Evolutionary conservation across 2,888 invertebrate species (phyloP), one percentile per base, ranked within the genome.

Genomic region (Drosophila quinaria): DNA sequence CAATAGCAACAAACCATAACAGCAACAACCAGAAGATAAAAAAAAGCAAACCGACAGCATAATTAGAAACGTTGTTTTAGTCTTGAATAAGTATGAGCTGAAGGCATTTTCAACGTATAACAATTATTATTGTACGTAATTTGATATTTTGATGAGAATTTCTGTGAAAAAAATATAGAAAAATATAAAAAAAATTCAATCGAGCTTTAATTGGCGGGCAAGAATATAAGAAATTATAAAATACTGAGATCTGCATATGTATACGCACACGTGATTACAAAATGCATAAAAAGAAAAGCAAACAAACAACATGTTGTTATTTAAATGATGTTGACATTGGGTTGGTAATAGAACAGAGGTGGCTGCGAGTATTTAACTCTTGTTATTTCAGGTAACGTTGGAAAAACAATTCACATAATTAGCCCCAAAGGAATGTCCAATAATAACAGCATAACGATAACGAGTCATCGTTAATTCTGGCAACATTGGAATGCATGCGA

Each of bases 61-160:
- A 74, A 72, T 77, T 81, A 74, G 59, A 74, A 85, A 78, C 68
- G 78, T 86, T 86, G 88, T 86, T 86, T 90, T 86, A 88, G 75
- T 86, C 83, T 89, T 89, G 70, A 78, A 88, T 89, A 89, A 88
- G 82, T 82, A 81, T 82, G 83, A 89, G 80, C 74, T 68, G 78
- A 86, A 83, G 70, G 85, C 90, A 86, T 86, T 86, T 86, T 82
- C 74, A 73, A 73, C 86, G 86, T 90, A 87, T 90, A 74, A 89
- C 67, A 90, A 82, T 69, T 88, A 84, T 81, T 88, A 90, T 88
- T 91, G 90, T 90, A 90, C 91, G 91, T 91, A 91, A 91, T 87
- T 88, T 89, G 86, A 90, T 90, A 90, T 90, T 90, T 90, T 90
- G 91, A 91, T 88, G 91, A 91, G 90, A 91, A 90, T 90, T 91